Evolutionary conservation across 1,140 invertebrate genomes (phyloP).

Genomic region (Aphelinus atriplicis): DNA sequence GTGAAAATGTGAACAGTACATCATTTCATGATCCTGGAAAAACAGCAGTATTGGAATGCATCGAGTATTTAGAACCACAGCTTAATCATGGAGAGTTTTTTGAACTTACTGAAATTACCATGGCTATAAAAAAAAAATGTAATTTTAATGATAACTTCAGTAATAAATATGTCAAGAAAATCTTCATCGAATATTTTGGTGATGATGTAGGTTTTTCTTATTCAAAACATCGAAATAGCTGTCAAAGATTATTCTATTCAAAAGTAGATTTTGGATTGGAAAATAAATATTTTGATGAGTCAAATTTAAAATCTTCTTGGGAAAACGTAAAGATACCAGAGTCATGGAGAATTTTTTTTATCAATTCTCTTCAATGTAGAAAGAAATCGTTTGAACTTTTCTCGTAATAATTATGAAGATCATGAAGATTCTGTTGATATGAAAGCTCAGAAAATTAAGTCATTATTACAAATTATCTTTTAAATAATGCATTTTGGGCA

Average conservation of each 20-base stretch:
- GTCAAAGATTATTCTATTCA: not conserved
- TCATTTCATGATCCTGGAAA: too few relatives aligned
- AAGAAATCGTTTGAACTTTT: not conserved
- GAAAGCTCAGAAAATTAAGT: conserved; percentile 15
- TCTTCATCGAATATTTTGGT: conserved; percentile 15
- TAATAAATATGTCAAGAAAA: conserved; percentile 11
- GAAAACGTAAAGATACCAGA: conserved; percentile 11
- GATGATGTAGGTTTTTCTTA: conserved; percentile 20
- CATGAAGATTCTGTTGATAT: not conserved
- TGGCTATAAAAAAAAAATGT: not conserved
- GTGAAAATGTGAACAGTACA: too few relatives aligned
- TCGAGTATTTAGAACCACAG: too few relatives aligned
- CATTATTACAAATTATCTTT: conserved; percentile 21
- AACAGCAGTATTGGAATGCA: too few relatives aligned
- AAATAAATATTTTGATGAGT: conserved; percentile 25
- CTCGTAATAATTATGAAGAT: not conserved
- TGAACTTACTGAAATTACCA: not conserved
- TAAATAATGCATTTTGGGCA: conserved; percentile 22
- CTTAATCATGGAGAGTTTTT: too few relatives aligned
- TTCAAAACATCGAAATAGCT: conserved; percentile 6
- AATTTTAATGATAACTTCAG: not conserved
- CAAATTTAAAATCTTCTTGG: conserved; percentile 16
- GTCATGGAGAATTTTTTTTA: not conserved
- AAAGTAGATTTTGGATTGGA: conserved; percentile 22
- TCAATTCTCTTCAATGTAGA: not conserved